A percentile compares a stretch with the other conserved stretches of the same genome.
Evolutionary conservation across 2,797 vertebrate species (phyloP).

Genomic region (Amniataba percoides): DNA sequence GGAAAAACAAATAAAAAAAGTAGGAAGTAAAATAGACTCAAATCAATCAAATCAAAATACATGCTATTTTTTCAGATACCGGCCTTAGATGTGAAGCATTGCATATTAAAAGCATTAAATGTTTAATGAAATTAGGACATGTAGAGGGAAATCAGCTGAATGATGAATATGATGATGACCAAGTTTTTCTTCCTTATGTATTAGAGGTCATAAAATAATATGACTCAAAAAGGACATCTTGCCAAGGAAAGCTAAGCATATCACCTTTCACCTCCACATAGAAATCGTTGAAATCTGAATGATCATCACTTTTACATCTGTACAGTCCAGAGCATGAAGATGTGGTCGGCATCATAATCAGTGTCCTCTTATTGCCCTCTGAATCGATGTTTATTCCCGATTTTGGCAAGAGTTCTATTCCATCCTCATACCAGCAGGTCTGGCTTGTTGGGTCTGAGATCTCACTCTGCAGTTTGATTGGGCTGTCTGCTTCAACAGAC

Average conservation of each 20-base stretch:
- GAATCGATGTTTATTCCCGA: constrained; percentile 85
- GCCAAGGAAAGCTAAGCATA: constrained; percentile 76
- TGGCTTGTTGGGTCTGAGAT: constrained; percentile 81
- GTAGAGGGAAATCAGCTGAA: constrained; percentile 37
- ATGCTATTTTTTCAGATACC: constrained; percentile 63
- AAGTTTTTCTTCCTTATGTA: constrained; percentile 57
- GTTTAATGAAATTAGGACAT: constrained; percentile 57
- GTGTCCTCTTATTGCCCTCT: constrained; percentile 81
- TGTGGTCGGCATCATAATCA: constrained; percentile 81
- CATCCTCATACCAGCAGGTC: constrained; percentile 88
- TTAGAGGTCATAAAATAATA: constrained; percentile 74
- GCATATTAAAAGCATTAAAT: constrained; percentile 54
- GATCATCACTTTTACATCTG: constrained; percentile 82
- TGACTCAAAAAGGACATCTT: constrained; percentile 42
- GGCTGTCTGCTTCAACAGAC: constrained; percentile 83
- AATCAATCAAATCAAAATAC: too few relatives aligned
- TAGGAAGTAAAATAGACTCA: constrained; percentile 1
- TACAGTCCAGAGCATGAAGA: constrained; percentile 86
- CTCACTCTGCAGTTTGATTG: constrained; percentile 85
- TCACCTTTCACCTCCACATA: constrained; percentile 92
- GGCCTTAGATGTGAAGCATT: constrained; percentile 48
- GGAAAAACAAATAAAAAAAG: constrained; percentile 4
- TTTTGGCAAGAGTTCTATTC: constrained; percentile 82
- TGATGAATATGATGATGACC: constrained; percentile 65
- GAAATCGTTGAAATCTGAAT: constrained; percentile 84